Evolutionary conservation across 1,140 invertebrate genomes (phyloP).

Genomic region (Adoxophyes honmai): DNA sequence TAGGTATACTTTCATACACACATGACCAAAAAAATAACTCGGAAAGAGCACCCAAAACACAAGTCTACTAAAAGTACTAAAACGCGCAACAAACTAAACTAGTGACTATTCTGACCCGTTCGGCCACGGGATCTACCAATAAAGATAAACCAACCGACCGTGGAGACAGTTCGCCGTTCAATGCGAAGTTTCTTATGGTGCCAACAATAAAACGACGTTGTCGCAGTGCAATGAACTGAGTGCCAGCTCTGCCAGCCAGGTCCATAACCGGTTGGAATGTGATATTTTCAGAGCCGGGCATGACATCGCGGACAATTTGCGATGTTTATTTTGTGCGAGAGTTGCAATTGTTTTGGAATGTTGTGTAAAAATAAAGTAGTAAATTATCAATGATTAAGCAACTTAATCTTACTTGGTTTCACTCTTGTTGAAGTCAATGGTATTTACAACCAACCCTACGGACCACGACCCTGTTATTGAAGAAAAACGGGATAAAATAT

Average conservation of each 20-base stretch:
- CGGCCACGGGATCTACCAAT: no score
- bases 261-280: constrained; percentile 5
- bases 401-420: background rate
- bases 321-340: constrained; percentile 1
- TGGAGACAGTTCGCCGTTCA: background rate
- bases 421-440: no score
- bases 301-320: background rate
- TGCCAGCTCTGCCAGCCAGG: background rate
- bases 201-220: constrained; percentile 3
- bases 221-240: constrained; percentile 1
- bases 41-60: no score
- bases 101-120: no score
- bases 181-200: constrained; percentile 4
- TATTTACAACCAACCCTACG: no score
- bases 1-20: no score
- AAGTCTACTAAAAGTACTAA: no score
- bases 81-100: no score
- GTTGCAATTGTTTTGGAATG: background rate
- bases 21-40: no score
- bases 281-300: constrained; percentile 1
- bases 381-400: background rate
- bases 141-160: background rate
- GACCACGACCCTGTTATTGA: no score
- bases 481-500: no score
- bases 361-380: background rate